Evolutionary conservation across 2,888 invertebrate species (phyloP).

Genomic region (Lamellibrachia satsuma): DNA sequence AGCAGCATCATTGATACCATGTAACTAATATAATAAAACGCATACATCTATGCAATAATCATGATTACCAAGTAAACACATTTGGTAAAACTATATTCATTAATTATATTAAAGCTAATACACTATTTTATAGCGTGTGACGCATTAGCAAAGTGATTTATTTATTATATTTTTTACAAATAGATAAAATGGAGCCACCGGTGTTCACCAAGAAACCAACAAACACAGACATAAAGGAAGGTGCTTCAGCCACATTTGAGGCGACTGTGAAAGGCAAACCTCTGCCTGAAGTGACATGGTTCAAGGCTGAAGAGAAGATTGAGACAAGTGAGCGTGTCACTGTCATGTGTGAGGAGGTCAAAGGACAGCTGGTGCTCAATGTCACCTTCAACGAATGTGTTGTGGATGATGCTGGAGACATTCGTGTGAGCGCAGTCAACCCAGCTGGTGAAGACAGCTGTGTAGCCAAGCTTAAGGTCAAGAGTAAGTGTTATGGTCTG

Average conservation of each 20-base stretch:
- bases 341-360: constrained; percentile 37
- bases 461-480: constrained; percentile 75
- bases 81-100: background rate
- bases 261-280: constrained; percentile 90
- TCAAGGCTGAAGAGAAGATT: constrained; percentile 53
- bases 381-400: constrained; percentile 64
- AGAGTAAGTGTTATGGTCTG: constrained; percentile 73
- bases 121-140: background rate
- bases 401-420: constrained; percentile 90
- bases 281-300: constrained; percentile 85
- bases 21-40: background rate
- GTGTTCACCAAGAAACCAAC: constrained; percentile 48
- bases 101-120: background rate
- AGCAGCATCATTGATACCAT: background rate
- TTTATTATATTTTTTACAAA: background rate
- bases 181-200: constrained; percentile 49
- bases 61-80: background rate
- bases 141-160: background rate
- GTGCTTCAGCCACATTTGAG: constrained; percentile 66
- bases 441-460: constrained; percentile 38
- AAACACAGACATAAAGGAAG: constrained; percentile 54
- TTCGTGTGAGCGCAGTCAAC: constrained; percentile 74
- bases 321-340: constrained; percentile 30
- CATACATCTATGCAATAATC: background rate
- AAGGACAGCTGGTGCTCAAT: constrained; percentile 46